Evolutionary conservation across 2,113 vertebrate genomes (phyloP), one percentile per base, ranked within the genome.

Genomic region (Tor tambroides): DNA sequence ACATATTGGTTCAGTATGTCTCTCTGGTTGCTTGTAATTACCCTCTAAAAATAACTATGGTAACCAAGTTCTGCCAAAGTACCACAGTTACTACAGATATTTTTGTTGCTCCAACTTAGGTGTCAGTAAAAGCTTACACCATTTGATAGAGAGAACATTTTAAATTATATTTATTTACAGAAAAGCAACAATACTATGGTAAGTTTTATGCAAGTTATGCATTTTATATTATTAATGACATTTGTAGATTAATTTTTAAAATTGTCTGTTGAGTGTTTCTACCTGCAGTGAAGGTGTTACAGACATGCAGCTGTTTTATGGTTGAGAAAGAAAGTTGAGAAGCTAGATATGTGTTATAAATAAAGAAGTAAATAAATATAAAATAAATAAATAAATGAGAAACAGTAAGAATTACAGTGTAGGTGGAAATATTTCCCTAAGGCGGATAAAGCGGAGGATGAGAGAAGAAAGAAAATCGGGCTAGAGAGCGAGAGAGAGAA

Each of bases 311-410:
- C 14, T 19, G 75, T 32, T 54, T 32, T 12, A 6, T 76, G 46
- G 74, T 76, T 76, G 23, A 14, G 76, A 17, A 56, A 32, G 21
- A 41, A 80, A 41, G 54, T 80, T 41, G 5, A 63, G 54, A 80
- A 80, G 78, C 21, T 80, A 80, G 54, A 80, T 38, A 35, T 26
- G 32, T 26, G 21, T n/a, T 80, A 61, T 41, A 41, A 80, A 80
- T 80, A 80, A 80, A 59, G 51, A 56, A 35, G 21, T 80, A 78
- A 78, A 78, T 78, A 80, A 80, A 35, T 71, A 35, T 79, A 23
- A 79, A 56, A 78, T 35, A 79, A 38, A 46, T 15, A 46, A 75
- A 59, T 59, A 79, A 35, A 35, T 26, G 78, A 61, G 54, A 56
- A 80, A 63, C 32, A 61, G 78, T 80, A 35, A 41, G 35, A 63